Evolutionary conservation across 1,140 invertebrate genomes (phyloP), one percentile per base, ranked within the genome.

Genomic region (Drosophila novamexicana): DNA sequence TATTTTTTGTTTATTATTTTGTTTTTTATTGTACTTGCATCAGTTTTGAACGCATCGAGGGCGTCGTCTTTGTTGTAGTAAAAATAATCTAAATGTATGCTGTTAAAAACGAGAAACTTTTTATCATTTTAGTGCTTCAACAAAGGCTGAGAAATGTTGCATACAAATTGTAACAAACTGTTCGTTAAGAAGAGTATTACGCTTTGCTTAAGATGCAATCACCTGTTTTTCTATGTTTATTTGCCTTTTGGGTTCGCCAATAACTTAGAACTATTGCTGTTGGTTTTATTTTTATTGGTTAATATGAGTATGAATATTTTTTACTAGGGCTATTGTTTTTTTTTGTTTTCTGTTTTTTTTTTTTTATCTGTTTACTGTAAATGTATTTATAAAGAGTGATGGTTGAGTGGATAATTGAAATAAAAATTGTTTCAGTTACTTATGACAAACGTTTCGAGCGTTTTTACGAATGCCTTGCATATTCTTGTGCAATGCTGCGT

Each of bases 351-450:
- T 80, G 39, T 37, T 54, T 32, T 16, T 12, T 22, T 6, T 7
- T 12, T 50, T 29, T 6, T 54, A 52, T 52, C 12, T 14, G 16
- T 54, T 75, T 68, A 58, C 50, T 65, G 64, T 86, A 73, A 56
- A 14, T 78, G 83, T 86, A 74, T 68, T 45, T 76, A 72, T 81
- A 67, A 81, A 63, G 75, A 75, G 36, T 68, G 71, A 57, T 86
- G 53, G 65, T 71, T 78, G 53, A 69, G 61, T 89, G 70, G 64
- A 88, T 88, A 88, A 88, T 88, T 88, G 83, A 88, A 88, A 88
- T 88, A 88, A 88, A 88, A 88, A 88, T 88, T 88, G 82, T 63
- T 78, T 77, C 37, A 47, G 58, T 64, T 67, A 56, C 57, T 75
- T 61, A 63, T 62, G 70, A 53, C 50, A 62, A 62, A 58, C 62